phyloP scores from a whole-genome alignment of 92 coral and sea anemone species.

The Porites cylindrica region DNA sequence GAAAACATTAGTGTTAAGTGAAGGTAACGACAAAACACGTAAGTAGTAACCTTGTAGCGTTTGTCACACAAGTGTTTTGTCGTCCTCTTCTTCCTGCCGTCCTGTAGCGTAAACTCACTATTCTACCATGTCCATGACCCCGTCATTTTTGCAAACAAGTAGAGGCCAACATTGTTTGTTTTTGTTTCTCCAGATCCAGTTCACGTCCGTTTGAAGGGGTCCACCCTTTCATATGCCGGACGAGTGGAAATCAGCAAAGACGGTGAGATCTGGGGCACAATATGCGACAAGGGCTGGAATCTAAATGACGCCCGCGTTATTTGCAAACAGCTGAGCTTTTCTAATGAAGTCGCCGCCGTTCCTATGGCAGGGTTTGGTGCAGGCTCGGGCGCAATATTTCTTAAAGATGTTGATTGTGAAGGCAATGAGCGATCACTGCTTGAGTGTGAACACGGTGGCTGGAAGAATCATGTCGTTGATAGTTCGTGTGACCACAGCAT shows the following conservation, averaged over 20 bases:
- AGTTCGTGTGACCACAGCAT: constrained; percentile 38
- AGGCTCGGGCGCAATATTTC: constrained; percentile 44
- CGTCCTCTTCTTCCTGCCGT: too few relatives aligned
- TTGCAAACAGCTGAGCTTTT: constrained; percentile 44
- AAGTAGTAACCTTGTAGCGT: too few relatives aligned
- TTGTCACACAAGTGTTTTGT: too few relatives aligned
- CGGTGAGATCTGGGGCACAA: constrained; percentile 44
- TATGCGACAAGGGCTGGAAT: constrained; percentile 53
- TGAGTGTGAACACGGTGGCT: constrained; percentile 17
- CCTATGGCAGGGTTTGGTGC: constrained; percentile 49
- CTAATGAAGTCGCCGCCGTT: constrained; percentile 48
- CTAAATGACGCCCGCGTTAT: constrained; percentile 39
- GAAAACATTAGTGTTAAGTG: too few relatives aligned
- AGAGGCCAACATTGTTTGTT: not conserved
- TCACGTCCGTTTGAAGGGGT: constrained; percentile 32
- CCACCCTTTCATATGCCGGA: constrained; percentile 49
- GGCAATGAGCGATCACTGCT: constrained; percentile 36
- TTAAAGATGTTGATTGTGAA: constrained; percentile 28
- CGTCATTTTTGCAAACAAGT: too few relatives aligned
- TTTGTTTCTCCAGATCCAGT: not conserved
- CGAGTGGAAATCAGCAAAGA: constrained; percentile 38
- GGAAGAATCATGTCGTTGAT: constrained; percentile 7
- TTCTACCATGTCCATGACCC: too few relatives aligned
- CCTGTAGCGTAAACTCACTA: too few relatives aligned
- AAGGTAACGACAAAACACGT: too few relatives aligned